phyloP scores from a whole-genome alignment of 2,113 vertebrate species.

The Coptodon bakossiorum region DNA sequence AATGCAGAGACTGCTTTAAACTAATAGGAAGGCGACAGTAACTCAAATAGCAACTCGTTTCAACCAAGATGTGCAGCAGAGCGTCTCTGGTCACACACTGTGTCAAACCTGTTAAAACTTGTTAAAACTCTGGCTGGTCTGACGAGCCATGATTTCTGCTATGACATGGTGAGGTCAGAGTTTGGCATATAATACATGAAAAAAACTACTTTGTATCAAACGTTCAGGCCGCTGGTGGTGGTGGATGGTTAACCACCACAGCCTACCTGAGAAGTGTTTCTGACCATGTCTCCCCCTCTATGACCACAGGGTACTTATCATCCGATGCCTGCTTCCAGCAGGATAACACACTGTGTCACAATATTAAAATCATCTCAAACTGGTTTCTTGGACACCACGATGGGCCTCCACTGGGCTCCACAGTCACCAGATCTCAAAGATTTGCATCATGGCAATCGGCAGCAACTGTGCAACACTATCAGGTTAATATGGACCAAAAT shows the following conservation, averaged over 20 bases:
- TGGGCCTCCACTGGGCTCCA: not conserved
- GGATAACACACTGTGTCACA: not conserved
- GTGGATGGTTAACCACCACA: not conserved
- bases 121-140: not conserved
- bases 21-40: not conserved
- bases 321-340: not conserved
- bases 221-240: not conserved
- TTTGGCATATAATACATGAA: not conserved
- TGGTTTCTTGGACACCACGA: not conserved
- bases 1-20: not conserved
- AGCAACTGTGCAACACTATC: not conserved
- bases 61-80: not conserved
- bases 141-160: not conserved
- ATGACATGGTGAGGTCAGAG: not conserved
- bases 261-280: not conserved
- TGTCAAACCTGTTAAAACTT: not conserved
- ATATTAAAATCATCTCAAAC: not conserved
- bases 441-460: not conserved
- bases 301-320: not conserved
- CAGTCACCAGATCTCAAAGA: not conserved
- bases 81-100: not conserved
- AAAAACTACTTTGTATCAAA: not conserved
- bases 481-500: not conserved
- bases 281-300: not conserved
- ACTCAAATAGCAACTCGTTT: not conserved